phyloP scores from a whole-genome alignment of 2,797 vertebrate genomes.

The Ataeniobius toweri region DNA sequence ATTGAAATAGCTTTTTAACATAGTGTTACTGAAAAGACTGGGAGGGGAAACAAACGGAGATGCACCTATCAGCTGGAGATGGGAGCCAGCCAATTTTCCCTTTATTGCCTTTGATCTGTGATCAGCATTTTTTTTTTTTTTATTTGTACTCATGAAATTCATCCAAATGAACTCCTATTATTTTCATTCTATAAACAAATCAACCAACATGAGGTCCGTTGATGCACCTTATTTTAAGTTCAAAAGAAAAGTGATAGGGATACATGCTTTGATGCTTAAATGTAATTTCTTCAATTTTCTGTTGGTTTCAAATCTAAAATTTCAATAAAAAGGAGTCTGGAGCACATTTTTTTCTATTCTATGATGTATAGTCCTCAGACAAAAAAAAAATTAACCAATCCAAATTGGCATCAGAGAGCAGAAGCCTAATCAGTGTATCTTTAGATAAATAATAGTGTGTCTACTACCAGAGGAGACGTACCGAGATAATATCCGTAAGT shows the following conservation, averaged over 20 bases:
- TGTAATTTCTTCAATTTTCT: not conserved
- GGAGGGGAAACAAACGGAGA: not conserved
- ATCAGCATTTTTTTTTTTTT: not conserved
- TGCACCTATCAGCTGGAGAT: not conserved
- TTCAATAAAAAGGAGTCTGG: not conserved
- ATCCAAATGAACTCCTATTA: not conserved
- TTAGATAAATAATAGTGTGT: not conserved
- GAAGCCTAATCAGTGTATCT: not conserved
- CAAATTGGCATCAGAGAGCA: not conserved
- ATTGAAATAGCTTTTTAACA: not conserved
- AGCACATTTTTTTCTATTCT: not conserved
- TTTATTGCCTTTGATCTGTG: not conserved
- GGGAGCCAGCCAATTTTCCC: not conserved
- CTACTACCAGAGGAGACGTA: constrained; percentile 62
- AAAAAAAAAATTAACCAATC: not conserved
- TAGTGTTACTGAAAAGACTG: not conserved
- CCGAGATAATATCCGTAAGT: constrained; percentile 97
- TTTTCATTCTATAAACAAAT: not conserved
- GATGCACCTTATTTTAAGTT: not conserved
- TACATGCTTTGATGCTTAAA: not conserved
- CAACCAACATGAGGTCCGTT: not conserved
- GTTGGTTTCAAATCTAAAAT: not conserved
- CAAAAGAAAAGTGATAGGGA: not conserved
- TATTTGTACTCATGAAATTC: not conserved
- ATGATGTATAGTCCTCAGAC: not conserved